Percentiles rank a stretch among this genome's conserved stretches.
Conservation (phyloP, 2,113 vertebrate genomes). For the Forbesichthys papilliferus region DNA sequence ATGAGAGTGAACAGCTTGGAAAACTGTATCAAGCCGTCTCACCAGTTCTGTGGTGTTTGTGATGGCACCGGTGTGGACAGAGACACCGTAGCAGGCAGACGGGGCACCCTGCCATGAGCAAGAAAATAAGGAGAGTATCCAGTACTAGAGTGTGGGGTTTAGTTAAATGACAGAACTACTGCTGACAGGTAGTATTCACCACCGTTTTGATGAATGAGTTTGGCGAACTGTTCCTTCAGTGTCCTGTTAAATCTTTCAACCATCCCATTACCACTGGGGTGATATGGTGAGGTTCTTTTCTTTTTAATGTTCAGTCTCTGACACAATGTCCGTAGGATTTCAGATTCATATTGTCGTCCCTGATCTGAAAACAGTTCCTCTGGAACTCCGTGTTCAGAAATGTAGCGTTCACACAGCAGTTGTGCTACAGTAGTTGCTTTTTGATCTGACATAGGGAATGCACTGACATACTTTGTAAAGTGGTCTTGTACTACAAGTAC, state of each 20-base stretch:
- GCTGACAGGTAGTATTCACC: not conserved
- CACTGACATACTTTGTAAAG: constrained; percentile 23
- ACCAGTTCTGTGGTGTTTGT: no score
- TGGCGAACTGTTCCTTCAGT: not conserved
- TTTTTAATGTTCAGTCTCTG: constrained; percentile 15
- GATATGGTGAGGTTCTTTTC: constrained; percentile 8
- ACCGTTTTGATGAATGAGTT: not conserved
- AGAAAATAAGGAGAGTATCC: not conserved
- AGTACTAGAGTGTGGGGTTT: not conserved
- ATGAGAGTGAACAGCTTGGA: no score
- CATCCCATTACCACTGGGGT: constrained; percentile 8
- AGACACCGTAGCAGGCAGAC: not conserved
- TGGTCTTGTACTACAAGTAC: not conserved
- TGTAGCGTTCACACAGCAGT: constrained; percentile 8
- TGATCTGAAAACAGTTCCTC: constrained; percentile 21
- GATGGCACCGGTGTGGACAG: no score
- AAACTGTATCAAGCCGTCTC: no score
- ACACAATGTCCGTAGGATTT: constrained; percentile 14
- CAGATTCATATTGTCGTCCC: constrained; percentile 7
- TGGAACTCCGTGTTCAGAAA: constrained; percentile 7
- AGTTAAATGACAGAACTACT: not conserved
- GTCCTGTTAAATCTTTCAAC: constrained; percentile 11
- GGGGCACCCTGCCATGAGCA: not conserved
- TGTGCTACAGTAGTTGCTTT: constrained; percentile 11
- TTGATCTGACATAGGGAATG: constrained; percentile 11